phyloP scores from a whole-genome alignment of 2,113 vertebrate species.

The Sakesphorus luctuosus region DNA sequence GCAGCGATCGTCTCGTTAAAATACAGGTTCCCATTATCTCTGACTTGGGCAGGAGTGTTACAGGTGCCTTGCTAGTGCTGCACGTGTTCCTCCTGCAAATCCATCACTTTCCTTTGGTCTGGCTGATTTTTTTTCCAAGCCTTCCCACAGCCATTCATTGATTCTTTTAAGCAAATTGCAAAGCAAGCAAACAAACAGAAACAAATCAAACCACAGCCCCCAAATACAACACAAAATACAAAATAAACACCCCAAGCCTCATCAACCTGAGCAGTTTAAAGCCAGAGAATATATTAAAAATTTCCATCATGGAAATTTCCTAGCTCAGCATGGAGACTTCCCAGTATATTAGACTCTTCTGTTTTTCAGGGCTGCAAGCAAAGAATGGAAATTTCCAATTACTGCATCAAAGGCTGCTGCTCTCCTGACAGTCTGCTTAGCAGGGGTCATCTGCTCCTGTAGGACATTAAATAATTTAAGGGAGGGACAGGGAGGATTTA shows the following conservation, averaged over 20 bases:
- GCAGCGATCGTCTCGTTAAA: not conserved
- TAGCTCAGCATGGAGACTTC: slow-evolving; percentile 77
- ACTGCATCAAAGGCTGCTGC: slow-evolving; percentile 80
- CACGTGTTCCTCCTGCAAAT: slow-evolving; percentile 60
- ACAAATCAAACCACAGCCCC: not conserved
- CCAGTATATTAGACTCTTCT: slow-evolving; percentile 75
- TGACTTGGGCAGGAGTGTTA: not conserved
- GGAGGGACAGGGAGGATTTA: slow-evolving; percentile 61
- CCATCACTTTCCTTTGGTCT: slow-evolving; percentile 14
- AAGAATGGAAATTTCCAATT: slow-evolving; percentile 86
- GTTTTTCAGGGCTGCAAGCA: slow-evolving; percentile 78
- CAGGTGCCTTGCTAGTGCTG: slow-evolving; percentile 31
- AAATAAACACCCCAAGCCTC: slow-evolving; percentile 41
- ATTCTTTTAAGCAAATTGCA: slow-evolving; percentile 64
- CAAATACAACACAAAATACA: not conserved
- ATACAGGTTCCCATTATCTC: slow-evolving; percentile 22
- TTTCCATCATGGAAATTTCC: slow-evolving; percentile 84
- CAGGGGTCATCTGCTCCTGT: slow-evolving; percentile 78
- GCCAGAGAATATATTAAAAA: slow-evolving; percentile 76
- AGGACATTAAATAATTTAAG: slow-evolving; percentile 79
- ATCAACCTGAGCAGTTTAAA: slow-evolving; percentile 73
- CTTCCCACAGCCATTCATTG: slow-evolving; percentile 59
- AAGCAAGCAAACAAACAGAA: slow-evolving; percentile 47
- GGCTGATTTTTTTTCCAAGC: slow-evolving; percentile 22
- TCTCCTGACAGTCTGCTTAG: slow-evolving; percentile 78